Evolutionary conservation across 1,140 invertebrate genomes (phyloP).

Genomic region (Anadara kagoshimensis): DNA sequence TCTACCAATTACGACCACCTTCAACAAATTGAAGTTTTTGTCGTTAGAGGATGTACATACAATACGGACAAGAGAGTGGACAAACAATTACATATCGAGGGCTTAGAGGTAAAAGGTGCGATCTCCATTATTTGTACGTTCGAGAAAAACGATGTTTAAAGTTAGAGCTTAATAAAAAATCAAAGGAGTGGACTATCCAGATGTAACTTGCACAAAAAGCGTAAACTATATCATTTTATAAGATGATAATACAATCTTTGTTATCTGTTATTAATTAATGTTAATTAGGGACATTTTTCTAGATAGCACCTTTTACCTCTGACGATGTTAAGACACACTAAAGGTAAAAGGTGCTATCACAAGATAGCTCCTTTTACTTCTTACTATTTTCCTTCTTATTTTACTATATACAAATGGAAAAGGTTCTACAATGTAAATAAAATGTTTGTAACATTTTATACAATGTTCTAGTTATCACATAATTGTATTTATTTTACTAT

Average conservation of each 20-base stretch:
- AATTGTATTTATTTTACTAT: too few relatives aligned
- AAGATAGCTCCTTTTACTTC: too few relatives aligned
- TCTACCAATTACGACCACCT: too few relatives aligned
- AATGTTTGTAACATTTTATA: neutral
- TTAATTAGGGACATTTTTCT: neutral
- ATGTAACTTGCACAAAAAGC: neutral
- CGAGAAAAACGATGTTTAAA: neutral
- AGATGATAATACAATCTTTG: neutral
- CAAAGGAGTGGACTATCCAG: neutral
- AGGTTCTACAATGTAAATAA: neutral
- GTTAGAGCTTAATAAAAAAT: neutral
- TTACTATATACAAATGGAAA: too few relatives aligned
- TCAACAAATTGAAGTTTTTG: too few relatives aligned
- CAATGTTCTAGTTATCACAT: too few relatives aligned
- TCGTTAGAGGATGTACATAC: too few relatives aligned
- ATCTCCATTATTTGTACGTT: neutral
- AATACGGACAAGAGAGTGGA: too few relatives aligned
- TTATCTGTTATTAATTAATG: neutral
- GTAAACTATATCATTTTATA: neutral
- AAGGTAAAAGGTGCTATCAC: too few relatives aligned
- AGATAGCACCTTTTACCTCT: conserved; percentile 3
- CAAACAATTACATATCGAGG: too few relatives aligned
- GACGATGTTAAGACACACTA: neutral
- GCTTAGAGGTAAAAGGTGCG: neutral
- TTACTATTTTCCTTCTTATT: too few relatives aligned